Evolutionary conservation across 2,888 invertebrate genomes (phyloP), one percentile per base, ranked within the genome.

Genomic region (Drosophila phalerata): DNA sequence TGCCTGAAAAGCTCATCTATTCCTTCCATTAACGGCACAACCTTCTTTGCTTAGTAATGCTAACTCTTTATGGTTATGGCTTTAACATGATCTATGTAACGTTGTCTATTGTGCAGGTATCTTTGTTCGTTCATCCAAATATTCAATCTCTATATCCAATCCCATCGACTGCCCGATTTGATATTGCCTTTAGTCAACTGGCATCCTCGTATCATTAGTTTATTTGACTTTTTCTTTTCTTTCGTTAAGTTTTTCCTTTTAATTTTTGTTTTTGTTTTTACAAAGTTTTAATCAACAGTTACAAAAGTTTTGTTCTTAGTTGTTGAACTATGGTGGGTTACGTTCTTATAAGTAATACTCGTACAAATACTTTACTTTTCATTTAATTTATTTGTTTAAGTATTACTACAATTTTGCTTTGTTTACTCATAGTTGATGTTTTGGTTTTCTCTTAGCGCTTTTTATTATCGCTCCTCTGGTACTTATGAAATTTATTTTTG

Each of bases 271-370:
- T 37, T 51, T 22, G 17, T 51, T 64, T 52, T 72, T 66, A 69
- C 61, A 77, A 72, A 67, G 73, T 73, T 69, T 79, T 69, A 68
- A 68, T 77, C 79, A 72, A 82, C 79, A 86, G 72, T 79, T 86
- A 86, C 73, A 85, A 85, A 85, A 85, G 62, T 81, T 85, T 85
- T 83, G 83, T 88, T 85, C 87, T 68, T 78, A 83, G 81, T 83
- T 77, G 71, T 81, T 83, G 85, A 88, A 86, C 85, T 85, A 87
- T 86, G 85, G 85, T 86, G 85, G 85, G 85, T 88, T 88, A 81
- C 84, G 74, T 88, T 85, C 79, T 86, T 85, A 85, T 85, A 85
- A 76, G 74, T 70, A 73, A 80, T 85, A 85, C 74, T 80, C 62
- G 62, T 69, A 69, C 56, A 64, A 64, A 67, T 70, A 60, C 40